A percentile compares a stretch with the other conserved stretches of the same genome.
Evolutionary conservation across 2,113 vertebrate species (phyloP).

Genomic region (Abramis brama): DNA sequence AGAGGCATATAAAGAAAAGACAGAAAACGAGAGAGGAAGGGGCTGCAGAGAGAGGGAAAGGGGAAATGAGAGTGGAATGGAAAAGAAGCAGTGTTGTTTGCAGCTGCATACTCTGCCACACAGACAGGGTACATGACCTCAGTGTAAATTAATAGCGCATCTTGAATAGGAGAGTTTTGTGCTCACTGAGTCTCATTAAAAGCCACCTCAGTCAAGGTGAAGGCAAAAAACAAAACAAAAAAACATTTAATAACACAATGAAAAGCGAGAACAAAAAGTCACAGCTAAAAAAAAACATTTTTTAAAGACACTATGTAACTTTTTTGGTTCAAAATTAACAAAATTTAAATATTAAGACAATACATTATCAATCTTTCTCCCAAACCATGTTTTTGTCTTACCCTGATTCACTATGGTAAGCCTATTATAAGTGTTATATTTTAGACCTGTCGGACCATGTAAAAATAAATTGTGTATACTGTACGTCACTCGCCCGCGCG

Average conservation of each 20-base stretch:
- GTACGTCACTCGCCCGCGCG: no score
- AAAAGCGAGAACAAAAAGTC: no score
- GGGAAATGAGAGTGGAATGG: neutral
- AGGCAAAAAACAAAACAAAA: neutral
- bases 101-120: neutral
- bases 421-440: no score
- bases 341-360: no score
- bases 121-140: conserved; percentile 39
- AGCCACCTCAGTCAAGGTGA: conserved; percentile 27
- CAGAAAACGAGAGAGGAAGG: neutral
- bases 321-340: no score
- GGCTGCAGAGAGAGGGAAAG: neutral
- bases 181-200: conserved; percentile 36
- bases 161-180: conserved; percentile 21
- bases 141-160: conserved; percentile 20
- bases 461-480: no score
- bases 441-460: no score
- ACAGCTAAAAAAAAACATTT: no score
- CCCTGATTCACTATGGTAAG: no score
- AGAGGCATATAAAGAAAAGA: neutral
- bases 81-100: conserved; percentile 16
- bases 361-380: no score
- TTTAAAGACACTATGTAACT: no score
- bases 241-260: neutral
- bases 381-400: no score